Evolutionary conservation across 2,113 vertebrate species (phyloP), one percentile per base, ranked within the genome.

Genomic region (Urocynchramus pylzowi): DNA sequence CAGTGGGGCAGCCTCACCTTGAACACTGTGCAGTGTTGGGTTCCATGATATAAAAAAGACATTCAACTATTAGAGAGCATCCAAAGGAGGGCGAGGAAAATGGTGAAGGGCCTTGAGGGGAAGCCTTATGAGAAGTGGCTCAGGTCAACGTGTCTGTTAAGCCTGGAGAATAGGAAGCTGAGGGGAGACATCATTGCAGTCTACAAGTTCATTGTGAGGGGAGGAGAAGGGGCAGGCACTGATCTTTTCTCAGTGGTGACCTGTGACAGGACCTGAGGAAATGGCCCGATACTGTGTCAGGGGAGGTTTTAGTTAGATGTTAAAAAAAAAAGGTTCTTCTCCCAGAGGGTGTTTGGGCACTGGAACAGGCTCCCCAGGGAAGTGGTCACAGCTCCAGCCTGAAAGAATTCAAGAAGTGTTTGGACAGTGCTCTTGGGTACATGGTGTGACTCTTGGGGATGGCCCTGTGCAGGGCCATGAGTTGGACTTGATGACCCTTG

Each of bases 381-480:
- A 33, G 53, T 60, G 14, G 27, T 69, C 45, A 39, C 33, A 33
- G 33, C 39, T 7, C 9, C 22, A 69, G 1, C 23, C 5, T 53
- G 33, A 23, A 37, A 33, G 37, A 69, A 12, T 23, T 60, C 27
- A 52, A 1, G 17, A 28, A 60, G 12, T 23, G 6, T 44, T 87
- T 52, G 27, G 18, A 52, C 2, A 3, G 3, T 44, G 15, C 39
- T 60, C 15, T 69, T 0, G 0, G 54, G 15, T 7, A 33, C 33
- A 10, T 45, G 63, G 14, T 60, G 14, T 52, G 27, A 28, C 45
- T 45, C 23, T 33, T 77, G 15, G 45, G 53, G 33, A 28, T 77
- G 61, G 33, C 60, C 1, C 53, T 52, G 22, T 87, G 63, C 45
- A 59, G 44, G 37, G 6, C 14, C 17, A 3, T 0, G 3, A 37